Evolutionary conservation across 1,140 invertebrate genomes (phyloP), one percentile per base, ranked within the genome.

Genomic region (Drosophila aff.): DNA sequence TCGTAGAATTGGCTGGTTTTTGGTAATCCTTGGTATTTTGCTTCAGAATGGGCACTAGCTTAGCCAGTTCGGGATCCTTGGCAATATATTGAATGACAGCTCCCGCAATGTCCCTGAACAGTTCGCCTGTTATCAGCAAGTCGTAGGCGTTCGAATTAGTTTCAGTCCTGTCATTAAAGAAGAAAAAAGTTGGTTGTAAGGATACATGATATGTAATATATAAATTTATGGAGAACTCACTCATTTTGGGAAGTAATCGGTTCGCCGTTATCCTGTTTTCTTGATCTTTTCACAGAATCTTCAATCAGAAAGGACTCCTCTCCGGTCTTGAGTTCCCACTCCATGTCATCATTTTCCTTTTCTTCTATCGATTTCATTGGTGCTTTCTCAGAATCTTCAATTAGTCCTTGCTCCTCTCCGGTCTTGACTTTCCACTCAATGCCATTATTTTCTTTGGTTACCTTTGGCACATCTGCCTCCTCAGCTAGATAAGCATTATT

Each of bases 41-140:
- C 11, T 75, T 31, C 10, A 89, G 33, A 15, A 81, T 68, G 13
- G 62, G n/a, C 31, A 64, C 2, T 8, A 90, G 6, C 0, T 44
- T 26, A 18, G 79, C 65, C 49, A 89, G 9, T 4, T 61, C 71
- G 4, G 78, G 75, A 79, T 89, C 81, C 26, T 74, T 79, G 13
- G 28, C 26, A 6, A 90, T 64, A 18, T 59, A 65, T 2, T 90
- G 65, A 13, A 76, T 65, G 4, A 89, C 85, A 0, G 66, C 60
- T 2, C 31, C 41, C 1, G 84, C 75, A 53, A 89, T 82, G 1
- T 81, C 44, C 15, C 67, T 55, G 0, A 77, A 84, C 0, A 63
- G 49, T 10, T 57, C 59, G 41, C 84, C 84, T 6, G 68, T 41
- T 11, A 89, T 44, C 0, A 89, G 52, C 7, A 63, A 75, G 2